Base-by-base conservation (phyloP, 2,888 invertebrate species). In the Drosophila sordidapex region DNA sequence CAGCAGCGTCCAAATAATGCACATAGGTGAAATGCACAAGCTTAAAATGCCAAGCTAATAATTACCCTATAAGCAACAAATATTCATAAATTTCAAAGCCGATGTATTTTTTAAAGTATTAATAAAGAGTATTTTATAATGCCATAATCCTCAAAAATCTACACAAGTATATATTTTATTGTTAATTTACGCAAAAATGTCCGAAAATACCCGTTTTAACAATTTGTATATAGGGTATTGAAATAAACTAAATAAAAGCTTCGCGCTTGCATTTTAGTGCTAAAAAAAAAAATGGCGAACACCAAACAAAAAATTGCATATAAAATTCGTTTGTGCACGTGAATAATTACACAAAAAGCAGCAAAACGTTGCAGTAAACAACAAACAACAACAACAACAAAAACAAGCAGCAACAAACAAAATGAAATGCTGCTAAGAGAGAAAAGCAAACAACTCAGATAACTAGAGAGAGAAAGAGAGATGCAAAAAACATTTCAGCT, bases 281-380 rank as follows among this genome's bases (percentile, higher is more conserved):
- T 66, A 59, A 60, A 57, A 74, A 73, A 15, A 7, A 36, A 8
- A 70, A 74, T 54, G 57, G 36, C 33, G 36, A 53, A 49, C 51
- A 68, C 53, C 62, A 70, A 38, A 72, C 62, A 67, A 66, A 64
- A 79, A 72, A 59, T 33, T 51, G 66, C 46, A 74, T 57, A 61
- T 59, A 73, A 81, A 81, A 81, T 81, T 74, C 67, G 78, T 69
- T 77, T 81, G 73, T 69, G 77, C 76, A 81, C 74, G 81, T 85
- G 87, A 89, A 86, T 81, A 88, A 87, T 84, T 84, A 76, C 84
- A 79, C 67, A 87, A 87, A 84, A 79, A 74, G 74, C 73, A 68
- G 64, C 68, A 75, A 79, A 76, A 76, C 58, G 59, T 61, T 70
- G 67, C 68, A 57, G 66, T 63, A 66, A 75, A 76, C 64, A 76